phyloP scores from a whole-genome alignment of 2,113 vertebrate genomes.

The Campylomormyrus numenius region DNA sequence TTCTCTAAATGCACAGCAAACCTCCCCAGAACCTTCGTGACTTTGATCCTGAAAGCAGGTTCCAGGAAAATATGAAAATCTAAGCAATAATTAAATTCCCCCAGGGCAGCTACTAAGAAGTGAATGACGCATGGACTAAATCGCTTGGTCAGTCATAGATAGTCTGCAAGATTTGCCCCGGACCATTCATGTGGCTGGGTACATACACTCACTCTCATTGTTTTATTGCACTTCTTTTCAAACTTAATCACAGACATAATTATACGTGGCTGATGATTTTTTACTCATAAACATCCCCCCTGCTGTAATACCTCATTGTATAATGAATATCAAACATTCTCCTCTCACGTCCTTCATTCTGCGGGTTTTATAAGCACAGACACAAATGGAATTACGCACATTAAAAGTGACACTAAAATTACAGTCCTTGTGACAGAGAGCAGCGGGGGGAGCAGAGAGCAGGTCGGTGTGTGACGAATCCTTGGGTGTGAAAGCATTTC shows the following conservation, averaged over 20 bases:
- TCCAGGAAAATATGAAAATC: conserved; percentile 4
- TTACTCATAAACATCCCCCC: background rate
- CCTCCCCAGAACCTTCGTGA: background rate
- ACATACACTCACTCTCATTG: background rate
- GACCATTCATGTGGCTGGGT: background rate
- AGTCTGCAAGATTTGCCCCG: background rate
- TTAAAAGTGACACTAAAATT: background rate
- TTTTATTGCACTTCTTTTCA: background rate
- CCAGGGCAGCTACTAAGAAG: background rate
- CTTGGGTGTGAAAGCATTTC: background rate
- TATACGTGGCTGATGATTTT: background rate
- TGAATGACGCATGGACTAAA: background rate
- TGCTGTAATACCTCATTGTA: background rate
- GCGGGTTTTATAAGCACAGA: background rate
- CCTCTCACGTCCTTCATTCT: background rate
- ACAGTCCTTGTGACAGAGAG: background rate
- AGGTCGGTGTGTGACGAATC: background rate
- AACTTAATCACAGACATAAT: background rate
- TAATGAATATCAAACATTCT: background rate
- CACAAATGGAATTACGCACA: background rate
- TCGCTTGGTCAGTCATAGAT: background rate
- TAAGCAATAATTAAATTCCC: background rate
- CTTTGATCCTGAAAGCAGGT: background rate
- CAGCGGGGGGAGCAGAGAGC: background rate
- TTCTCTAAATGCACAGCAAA: background rate